phyloP scores from a whole-genome alignment of 2,888 invertebrate genomes.

The Andrena praecox region DNA sequence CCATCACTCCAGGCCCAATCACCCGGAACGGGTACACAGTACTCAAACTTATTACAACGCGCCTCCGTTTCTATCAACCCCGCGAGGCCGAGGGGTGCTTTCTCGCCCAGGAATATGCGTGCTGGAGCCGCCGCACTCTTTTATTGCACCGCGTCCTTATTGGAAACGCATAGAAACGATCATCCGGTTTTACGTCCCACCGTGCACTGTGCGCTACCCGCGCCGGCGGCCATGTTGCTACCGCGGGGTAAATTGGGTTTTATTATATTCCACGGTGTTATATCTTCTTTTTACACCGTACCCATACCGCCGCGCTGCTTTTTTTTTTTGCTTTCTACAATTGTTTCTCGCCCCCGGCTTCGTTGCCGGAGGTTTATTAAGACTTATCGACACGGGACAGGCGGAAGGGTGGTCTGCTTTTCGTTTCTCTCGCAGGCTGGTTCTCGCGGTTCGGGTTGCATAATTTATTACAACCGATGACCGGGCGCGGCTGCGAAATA shows the following conservation, averaged over 20 bases:
- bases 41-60: conserved; percentile 28
- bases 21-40: conserved; percentile 45
- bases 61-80: neutral
- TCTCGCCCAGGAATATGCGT: conserved; percentile 24
- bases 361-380: neutral
- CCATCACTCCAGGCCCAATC: conserved; percentile 57
- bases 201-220: neutral
- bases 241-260: neutral
- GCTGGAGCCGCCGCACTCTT: neutral
- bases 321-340: neutral
- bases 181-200: conserved; percentile 16
- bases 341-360: neutral
- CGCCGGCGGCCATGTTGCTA: conserved; percentile 5
- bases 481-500: conserved; percentile 31
- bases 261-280: conserved; percentile 15
- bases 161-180: conserved; percentile 29
- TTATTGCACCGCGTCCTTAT: conserved; percentile 35
- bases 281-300: neutral
- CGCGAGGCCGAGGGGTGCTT: conserved; percentile 33
- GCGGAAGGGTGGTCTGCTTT: neutral
- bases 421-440: neutral
- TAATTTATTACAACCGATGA: conserved; percentile 45
- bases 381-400: conserved; percentile 14
- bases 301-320: neutral
- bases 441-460: neutral